Evolutionary conservation across 2,888 invertebrate genomes (phyloP), one percentile per base, ranked within the genome.

Genomic region (Clusia tigrina): DNA sequence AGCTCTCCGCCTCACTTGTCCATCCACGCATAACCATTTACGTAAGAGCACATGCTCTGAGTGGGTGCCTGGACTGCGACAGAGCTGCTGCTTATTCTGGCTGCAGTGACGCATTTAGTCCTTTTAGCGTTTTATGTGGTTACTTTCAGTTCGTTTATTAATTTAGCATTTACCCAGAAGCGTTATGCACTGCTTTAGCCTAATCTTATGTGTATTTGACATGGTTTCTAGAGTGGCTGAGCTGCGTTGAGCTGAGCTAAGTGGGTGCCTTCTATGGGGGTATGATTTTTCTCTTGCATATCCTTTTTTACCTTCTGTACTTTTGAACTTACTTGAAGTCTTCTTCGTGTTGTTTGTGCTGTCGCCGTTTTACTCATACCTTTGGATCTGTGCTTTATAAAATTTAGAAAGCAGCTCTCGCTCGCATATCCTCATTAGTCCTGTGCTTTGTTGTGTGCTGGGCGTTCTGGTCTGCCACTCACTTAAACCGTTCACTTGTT

Each of bases 41-140:
- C n/a, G n/a, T n/a, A n/a, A n/a, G n/a, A n/a, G n/a, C n/a, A n/a
- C n/a, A n/a, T n/a, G n/a, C n/a, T n/a, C n/a, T n/a, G n/a, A n/a
- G n/a, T n/a, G n/a, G n/a, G n/a, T n/a, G n/a, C n/a, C n/a, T n/a
- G n/a, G n/a, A n/a, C n/a, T n/a, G n/a, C n/a, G n/a, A n/a, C n/a
- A n/a, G n/a, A n/a, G n/a, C 20, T 48, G n/a, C 3, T 2, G 18
- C 17, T 48, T 48, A 17, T n/a, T 9, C 20, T 48, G 9, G 6
- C n/a, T 22, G 18, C 22, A 51, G 20, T n/a, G 20, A 12, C 23
- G 23, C 23, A 32, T 46, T 57, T 48, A 69, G 70, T 68, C 74
- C 68, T 71, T 76, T 74, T 74, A 73, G 69, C 74, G 69, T 74
- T 74, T 77, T 76, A 73, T 76, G 74, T 74, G 76, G 74, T 76